phyloP scores from a whole-genome alignment of 1,140 invertebrate species.

The Magallana angulata region DNA sequence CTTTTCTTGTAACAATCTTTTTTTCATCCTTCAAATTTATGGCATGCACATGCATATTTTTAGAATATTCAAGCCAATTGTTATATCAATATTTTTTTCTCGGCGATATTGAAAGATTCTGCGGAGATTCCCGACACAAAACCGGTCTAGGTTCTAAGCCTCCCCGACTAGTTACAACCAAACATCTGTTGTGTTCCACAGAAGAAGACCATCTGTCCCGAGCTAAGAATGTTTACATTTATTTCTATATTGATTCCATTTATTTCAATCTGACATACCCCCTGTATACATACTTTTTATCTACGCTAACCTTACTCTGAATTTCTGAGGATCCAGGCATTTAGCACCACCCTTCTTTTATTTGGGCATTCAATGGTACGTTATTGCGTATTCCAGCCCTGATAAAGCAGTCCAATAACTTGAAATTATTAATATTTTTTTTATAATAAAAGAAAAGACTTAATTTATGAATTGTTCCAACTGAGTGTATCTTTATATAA shows the following conservation, averaged over 20 bases:
- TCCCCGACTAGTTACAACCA: background rate
- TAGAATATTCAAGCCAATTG: too few relatives aligned
- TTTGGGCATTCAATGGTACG: background rate
- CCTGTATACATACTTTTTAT: slow-evolving; percentile 25
- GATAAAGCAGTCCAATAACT: background rate
- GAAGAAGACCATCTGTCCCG: slow-evolving; percentile 4
- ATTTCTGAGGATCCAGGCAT: slow-evolving; percentile 7
- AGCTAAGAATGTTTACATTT: slow-evolving; percentile 26
- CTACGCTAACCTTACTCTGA: background rate
- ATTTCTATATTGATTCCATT: slow-evolving; percentile 12
- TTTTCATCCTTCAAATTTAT: too few relatives aligned
- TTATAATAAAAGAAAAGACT: background rate
- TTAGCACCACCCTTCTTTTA: background rate
- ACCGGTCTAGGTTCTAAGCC: background rate
- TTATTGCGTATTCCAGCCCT: background rate
- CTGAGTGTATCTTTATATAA: background rate
- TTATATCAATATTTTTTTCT: too few relatives aligned
- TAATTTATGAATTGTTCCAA: background rate
- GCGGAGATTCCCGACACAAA: background rate
- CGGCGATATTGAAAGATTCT: background rate
- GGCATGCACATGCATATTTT: too few relatives aligned
- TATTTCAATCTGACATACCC: slow-evolving; percentile 28
- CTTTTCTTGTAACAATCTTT: too few relatives aligned
- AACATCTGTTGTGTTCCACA: background rate
- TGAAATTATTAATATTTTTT: slow-evolving; percentile 19